Conservation (phyloP, 2,888 invertebrate genomes). For the Temnothorax unifasciatus region DNA sequence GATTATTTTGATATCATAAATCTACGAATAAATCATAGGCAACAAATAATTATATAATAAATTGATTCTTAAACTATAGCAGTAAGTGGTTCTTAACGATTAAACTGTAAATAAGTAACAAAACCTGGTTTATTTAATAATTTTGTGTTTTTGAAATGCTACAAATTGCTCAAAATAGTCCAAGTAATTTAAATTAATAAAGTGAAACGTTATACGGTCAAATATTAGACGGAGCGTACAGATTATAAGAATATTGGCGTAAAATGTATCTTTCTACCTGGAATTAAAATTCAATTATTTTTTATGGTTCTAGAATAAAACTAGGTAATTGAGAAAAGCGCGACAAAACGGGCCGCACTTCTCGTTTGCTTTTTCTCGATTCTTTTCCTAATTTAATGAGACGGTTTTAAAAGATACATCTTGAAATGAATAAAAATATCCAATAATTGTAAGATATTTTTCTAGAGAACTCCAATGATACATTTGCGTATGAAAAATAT, state of each 20-base stretch:
- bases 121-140: background rate
- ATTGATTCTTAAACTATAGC: background rate
- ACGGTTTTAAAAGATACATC: background rate
- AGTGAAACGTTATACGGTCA: background rate
- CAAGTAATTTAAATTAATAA: slow-evolving; percentile 4
- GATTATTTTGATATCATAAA: slow-evolving; percentile 17
- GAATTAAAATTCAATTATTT: slow-evolving; percentile 69
- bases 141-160: background rate
- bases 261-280: slow-evolving; percentile 28
- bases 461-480: background rate
- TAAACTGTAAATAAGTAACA: background rate
- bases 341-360: slow-evolving; percentile 50
- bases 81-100: background rate
- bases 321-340: background rate
- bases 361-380: slow-evolving; percentile 45
- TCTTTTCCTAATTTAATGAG: slow-evolving; percentile 20
- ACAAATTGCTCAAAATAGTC: background rate
- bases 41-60: background rate
- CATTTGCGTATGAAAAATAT: background rate
- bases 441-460: background rate
- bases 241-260: slow-evolving; percentile 62
- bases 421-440: background rate
- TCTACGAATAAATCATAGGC: background rate
- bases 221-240: slow-evolving; percentile 56
- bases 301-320: slow-evolving; percentile 61